A percentile compares a stretch with the other conserved stretches of the same genome.
phyloP scores from a whole-genome alignment of 2,888 invertebrate genomes.

The Rhagonycha lutea region DNA sequence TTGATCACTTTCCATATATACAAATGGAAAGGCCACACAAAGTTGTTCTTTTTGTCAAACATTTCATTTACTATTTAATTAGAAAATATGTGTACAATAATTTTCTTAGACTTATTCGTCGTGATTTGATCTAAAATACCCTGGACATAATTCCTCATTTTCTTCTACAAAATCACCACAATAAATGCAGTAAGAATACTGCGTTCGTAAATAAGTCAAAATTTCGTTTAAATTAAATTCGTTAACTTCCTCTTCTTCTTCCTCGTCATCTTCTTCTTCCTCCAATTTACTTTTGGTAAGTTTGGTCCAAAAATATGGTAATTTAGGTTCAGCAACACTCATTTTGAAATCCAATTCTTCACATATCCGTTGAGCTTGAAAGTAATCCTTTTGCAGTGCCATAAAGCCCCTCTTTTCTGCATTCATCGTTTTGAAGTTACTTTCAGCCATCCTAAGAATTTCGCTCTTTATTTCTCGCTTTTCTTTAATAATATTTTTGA shows the following conservation, averaged over 20 bases:
- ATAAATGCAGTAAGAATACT: conserved; percentile 78
- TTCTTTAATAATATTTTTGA: conserved; percentile 52
- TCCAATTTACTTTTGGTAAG: conserved; percentile 44
- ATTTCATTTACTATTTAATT: background rate
- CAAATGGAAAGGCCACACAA: no score
- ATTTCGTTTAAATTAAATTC: conserved; percentile 50
- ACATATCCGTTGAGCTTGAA: conserved; percentile 60
- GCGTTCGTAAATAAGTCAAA: conserved; percentile 66
- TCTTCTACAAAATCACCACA: conserved; percentile 73
- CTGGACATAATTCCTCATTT: conserved; percentile 71
- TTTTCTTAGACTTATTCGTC: conserved; percentile 39
- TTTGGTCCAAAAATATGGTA: conserved; percentile 64
- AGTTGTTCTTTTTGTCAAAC: no score
- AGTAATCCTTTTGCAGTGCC: conserved; percentile 46
- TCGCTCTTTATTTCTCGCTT: conserved; percentile 46
- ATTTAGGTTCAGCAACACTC: conserved; percentile 58
- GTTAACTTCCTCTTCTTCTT: conserved; percentile 44
- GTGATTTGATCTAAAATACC: conserved; percentile 66
- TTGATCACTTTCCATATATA: no score
- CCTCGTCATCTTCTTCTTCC: conserved; percentile 41
- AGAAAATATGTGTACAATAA: background rate
- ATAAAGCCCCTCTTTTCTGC: conserved; percentile 42
- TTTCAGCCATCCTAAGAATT: conserved; percentile 41
- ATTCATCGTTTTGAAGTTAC: conserved; percentile 42
- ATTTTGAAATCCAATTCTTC: conserved; percentile 60